Base-by-base conservation (phyloP, 2,113 vertebrate species). In the Pseudorasbora parva region DNA sequence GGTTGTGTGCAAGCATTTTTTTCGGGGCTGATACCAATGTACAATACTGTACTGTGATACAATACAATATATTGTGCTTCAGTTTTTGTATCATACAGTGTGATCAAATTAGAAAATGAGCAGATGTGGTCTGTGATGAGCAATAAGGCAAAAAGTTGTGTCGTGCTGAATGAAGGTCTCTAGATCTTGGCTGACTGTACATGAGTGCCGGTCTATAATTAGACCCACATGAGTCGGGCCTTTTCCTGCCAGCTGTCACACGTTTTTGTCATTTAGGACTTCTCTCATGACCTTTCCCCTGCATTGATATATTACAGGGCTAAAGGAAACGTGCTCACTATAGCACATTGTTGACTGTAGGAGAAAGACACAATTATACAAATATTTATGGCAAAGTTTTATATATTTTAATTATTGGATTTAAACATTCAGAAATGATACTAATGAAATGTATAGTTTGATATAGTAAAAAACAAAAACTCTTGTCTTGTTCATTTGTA, bases 171-270 rank as follows among this genome's bases (percentile, higher is more conserved):
- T 25, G 23, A 30, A 23, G 5, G 5, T 19, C 33, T 54, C 8
- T 49, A 9, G 2, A 17, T 74, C 41, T 74, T 69, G 81, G 14
- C 8, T 6, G 54, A 37, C 75, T 60, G 25, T 17, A 21, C 33
- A 14, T 23, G 43, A 19, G 51, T 19, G 23, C 66, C n/a, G 5
- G 12, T 77, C 86, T 87, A 85, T 85, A 78, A 73, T 85, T 82
- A 85, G 51, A 76, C 66, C 30, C n/a, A 37, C 19, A 21, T 56
- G 82, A 41, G 64, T 49, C 27, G 76, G 60, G 62, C 37, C 69
- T 57, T 30, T 15, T 21, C n/a, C 33, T 47, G 43, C n/a, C 85
- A 87, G 51, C 66, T 81, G 77, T 86, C 77, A 69, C 62, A 72
- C 27, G 8, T 72, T 66, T 78, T 73, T 78, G 66, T 72, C 77